Evolutionary conservation across 2,113 vertebrate species (phyloP), one percentile per base, ranked within the genome.

Genomic region (Limnothrissa miodon): DNA sequence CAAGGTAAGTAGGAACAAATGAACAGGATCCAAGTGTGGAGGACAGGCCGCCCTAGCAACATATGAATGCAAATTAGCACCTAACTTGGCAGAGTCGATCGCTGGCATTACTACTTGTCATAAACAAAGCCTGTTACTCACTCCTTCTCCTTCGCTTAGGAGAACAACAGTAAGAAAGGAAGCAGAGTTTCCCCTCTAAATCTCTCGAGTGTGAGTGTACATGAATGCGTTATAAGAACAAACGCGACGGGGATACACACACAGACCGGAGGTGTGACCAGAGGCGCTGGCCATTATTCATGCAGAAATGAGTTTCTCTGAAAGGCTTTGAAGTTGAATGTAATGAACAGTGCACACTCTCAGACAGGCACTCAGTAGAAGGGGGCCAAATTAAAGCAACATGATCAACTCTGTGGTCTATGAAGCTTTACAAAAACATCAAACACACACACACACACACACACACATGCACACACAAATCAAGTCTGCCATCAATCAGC

Each of bases 51-150:
- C 66, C 66, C 25, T 74, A 74, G 66, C 8, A 74, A 74, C 66
- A 74, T 74, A 74, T 74, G 66, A 74, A 74, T 74, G 33, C 29
- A 74, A 74, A 74, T 74, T 74, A 74, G 33, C 66, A 39, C 66
- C 25, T 74, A 74, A 33, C 66, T 74, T 74, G 66, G 25, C 66
- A 36, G 36, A 29, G 15, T 15, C 10, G 2, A 15, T 15, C 5
- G 15, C 29, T 74, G 66, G 25, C 29, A 36, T 9, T 59, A 74
- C 44, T 36, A 36, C 29, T 74, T 74, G 13, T 36, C 33, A 74
- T 36, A 36, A 74, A 17, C 11, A 74, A 25, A 17, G 8, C 13
- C 46, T 15, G 11, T 17, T 23, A 15, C 66, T 33, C 66, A 33
- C 29, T 17, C 36, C 10, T 10, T 11, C 25, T 19, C 25, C 36